Conservation (phyloP, 2,888 invertebrate species). For the Coelopa pilipes region DNA sequence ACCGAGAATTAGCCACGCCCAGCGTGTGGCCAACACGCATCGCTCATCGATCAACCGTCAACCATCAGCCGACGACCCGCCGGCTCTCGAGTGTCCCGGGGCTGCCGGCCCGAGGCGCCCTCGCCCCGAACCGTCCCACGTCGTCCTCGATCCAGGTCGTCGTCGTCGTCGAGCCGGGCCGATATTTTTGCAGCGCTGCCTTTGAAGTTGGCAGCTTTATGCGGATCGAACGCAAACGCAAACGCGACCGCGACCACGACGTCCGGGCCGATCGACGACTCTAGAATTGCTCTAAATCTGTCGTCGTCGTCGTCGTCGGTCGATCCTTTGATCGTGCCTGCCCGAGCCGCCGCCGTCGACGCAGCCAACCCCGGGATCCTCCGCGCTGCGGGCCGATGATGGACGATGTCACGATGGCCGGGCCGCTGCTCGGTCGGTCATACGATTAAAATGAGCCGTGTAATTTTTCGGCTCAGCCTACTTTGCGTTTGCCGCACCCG, state of each 20-base stretch:
- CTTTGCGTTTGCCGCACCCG: conserved; percentile 17
- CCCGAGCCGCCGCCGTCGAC: background rate
- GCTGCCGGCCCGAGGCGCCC: too few species aligned
- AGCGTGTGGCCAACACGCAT: background rate
- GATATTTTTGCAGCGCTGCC: background rate
- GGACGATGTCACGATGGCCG: conserved; percentile 20
- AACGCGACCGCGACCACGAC: too few species aligned
- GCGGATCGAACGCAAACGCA: too few species aligned
- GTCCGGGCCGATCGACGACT: background rate
- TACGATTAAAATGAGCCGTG: conserved; percentile 27
- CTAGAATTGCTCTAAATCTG: conserved; percentile 2
- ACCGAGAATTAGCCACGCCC: background rate
- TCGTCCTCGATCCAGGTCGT: background rate
- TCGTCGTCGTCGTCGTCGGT: background rate
- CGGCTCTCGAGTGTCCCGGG: too few species aligned
- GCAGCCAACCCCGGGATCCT: background rate
- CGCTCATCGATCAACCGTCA: background rate
- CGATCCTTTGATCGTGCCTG: background rate
- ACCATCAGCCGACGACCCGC: too few species aligned
- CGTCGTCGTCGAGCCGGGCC: background rate
- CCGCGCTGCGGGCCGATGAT: conserved; percentile 5
- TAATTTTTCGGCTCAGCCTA: conserved; percentile 26
- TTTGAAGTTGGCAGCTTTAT: conserved; percentile 3
- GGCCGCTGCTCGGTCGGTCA: background rate
- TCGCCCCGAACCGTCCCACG: background rate